Conservation (phyloP, 2,113 vertebrate genomes). For the Marmota flaviventris region DNA sequence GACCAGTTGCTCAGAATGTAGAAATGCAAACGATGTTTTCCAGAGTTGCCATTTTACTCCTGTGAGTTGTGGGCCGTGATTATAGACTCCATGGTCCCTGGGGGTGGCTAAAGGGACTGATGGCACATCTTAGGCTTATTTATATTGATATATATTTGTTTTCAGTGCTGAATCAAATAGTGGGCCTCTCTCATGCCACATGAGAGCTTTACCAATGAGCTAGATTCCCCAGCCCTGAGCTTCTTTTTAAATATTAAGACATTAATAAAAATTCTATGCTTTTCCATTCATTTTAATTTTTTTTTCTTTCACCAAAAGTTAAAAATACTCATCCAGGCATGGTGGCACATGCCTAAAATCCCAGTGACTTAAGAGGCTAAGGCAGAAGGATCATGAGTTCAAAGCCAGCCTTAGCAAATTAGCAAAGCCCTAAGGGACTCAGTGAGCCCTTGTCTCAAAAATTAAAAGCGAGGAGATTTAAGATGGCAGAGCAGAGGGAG, state of each 20-base stretch:
- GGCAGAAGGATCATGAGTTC: no score
- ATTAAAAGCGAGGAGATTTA: no score
- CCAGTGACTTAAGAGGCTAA: no score
- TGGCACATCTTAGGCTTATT: neutral
- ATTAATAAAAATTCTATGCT: neutral
- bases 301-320: neutral
- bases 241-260: neutral
- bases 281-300: neutral
- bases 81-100: accelerated
- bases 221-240: no score
- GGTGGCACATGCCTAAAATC: no score
- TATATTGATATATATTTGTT: neutral
- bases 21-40: neutral
- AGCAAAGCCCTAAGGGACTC: no score
- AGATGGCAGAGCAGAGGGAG: no score
- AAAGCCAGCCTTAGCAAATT: no score
- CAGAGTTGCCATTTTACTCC: neutral
- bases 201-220: neutral
- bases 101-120: neutral
- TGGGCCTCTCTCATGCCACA: neutral
- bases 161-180: neutral
- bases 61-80: no score
- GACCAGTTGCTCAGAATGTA: neutral
- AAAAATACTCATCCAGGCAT: neutral
- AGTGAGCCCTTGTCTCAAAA: no score